Percentiles rank a stretch among this genome's conserved stretches.
Conservation (phyloP, 2,113 vertebrate species). For the Anolis sagrei region DNA sequence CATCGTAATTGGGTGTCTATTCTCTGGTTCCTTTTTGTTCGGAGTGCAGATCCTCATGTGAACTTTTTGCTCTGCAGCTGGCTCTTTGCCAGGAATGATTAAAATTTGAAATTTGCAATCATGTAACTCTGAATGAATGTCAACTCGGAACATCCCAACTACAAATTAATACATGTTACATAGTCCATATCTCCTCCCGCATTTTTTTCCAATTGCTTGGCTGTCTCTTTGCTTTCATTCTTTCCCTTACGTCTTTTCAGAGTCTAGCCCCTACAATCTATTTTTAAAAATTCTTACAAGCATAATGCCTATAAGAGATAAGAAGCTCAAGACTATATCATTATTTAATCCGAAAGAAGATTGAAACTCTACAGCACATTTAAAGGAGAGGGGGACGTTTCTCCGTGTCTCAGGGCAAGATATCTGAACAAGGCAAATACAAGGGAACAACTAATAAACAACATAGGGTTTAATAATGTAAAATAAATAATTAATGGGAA, state of each 20-base stretch:
- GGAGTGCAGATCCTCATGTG: not conserved
- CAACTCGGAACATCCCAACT: conserved; percentile 8
- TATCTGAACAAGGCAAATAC: not conserved
- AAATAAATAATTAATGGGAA: not conserved
- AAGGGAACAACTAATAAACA: no score
- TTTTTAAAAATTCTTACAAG: conserved; percentile 13
- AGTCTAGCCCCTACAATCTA: not conserved
- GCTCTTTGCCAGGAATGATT: conserved; percentile 23
- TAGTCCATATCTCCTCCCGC: not conserved
- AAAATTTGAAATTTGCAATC: conserved; percentile 27
- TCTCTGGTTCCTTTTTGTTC: not conserved
- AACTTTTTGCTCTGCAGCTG: not conserved
- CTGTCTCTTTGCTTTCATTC: conserved; percentile 16
- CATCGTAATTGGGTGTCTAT: not conserved
- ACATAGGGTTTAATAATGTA: not conserved
- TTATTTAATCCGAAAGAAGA: conserved; percentile 41
- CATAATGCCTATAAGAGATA: conserved; percentile 37
- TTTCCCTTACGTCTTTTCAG: not conserved
- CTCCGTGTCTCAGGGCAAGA: fast-evolving
- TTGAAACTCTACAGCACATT: conserved; percentile 2
- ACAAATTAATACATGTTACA: not conserved
- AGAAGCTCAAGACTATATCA: conserved; percentile 31
- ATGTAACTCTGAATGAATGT: not conserved
- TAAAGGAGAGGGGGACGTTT: not conserved
- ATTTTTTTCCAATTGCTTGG: not conserved